Percentiles rank a stretch among this genome's conserved stretches.
Conservation (phyloP, 2,113 vertebrate species). For the Hyla sarda region DNA sequence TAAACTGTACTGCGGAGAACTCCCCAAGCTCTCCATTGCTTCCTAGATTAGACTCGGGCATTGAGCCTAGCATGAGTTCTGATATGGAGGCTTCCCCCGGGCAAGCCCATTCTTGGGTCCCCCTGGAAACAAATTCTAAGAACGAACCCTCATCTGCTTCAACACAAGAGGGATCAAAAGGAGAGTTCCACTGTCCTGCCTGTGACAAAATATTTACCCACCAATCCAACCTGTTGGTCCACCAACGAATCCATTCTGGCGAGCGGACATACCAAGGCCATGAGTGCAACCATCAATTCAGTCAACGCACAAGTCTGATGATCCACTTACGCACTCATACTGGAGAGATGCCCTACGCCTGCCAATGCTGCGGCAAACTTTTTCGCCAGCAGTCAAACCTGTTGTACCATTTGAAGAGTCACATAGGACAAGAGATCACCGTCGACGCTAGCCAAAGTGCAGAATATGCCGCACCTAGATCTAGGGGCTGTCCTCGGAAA, state of each 20-base stretch:
- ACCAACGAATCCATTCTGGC: conserved; percentile 54
- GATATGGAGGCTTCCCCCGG: conserved; percentile 20
- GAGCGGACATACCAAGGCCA: conserved; percentile 55
- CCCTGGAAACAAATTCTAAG: conserved; percentile 34
- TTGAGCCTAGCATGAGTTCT: conserved; percentile 18
- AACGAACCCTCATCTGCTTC: background rate
- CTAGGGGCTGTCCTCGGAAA: conserved; percentile 48
- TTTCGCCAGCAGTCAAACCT: conserved; percentile 68
- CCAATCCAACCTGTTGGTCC: conserved; percentile 54
- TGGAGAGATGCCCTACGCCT: conserved; percentile 64
- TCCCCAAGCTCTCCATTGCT: conserved; percentile 29
- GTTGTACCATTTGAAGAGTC: conserved; percentile 58
- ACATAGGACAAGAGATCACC: conserved; percentile 20
- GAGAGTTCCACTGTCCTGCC: conserved; percentile 44
- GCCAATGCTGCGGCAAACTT: conserved; percentile 63
- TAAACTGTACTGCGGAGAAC: conserved; percentile 48
- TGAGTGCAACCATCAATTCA: conserved; percentile 54
- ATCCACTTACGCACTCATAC: conserved; percentile 47
- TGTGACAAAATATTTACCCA: conserved; percentile 54
- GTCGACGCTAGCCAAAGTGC: conserved; percentile 17
- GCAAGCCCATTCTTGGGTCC: conserved; percentile 36
- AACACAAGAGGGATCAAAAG: conserved; percentile 17
- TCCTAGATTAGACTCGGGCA: conserved; percentile 15
- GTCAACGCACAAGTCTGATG: conserved; percentile 57
- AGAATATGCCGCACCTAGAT: conserved; percentile 28